Evolutionary conservation across 1,140 invertebrate genomes (phyloP).

Genomic region (Nasonia vitripennis): DNA sequence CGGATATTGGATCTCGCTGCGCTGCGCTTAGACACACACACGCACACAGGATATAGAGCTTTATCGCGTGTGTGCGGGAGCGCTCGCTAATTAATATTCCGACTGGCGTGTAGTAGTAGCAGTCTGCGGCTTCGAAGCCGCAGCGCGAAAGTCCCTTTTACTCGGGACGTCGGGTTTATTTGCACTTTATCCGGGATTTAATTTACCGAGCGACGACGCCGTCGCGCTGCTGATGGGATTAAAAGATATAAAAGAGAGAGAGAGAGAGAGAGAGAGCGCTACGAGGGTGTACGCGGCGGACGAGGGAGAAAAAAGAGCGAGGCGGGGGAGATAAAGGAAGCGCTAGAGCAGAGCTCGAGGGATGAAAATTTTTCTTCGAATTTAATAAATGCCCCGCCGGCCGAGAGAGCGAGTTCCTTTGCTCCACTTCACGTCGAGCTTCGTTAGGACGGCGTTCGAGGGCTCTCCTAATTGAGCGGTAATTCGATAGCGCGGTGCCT

Average conservation of each 20-base stretch:
- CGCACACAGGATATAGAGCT: background rate
- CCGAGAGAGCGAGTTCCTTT: no score
- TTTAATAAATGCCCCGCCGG: constrained; percentile 29
- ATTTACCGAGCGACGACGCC: constrained; percentile 70
- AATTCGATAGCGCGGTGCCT: background rate
- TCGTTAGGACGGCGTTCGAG: background rate
- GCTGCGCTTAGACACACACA: background rate
- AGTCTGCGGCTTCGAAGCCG: constrained; percentile 16
- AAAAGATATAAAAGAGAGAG: constrained; percentile 64
- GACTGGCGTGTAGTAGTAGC: constrained; percentile 20
- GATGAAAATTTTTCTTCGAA: constrained; percentile 36
- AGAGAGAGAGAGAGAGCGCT: constrained; percentile 53
- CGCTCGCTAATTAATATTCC: constrained; percentile 53
- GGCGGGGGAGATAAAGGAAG: background rate
- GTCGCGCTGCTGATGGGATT: constrained; percentile 66
- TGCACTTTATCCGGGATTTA: constrained; percentile 75
- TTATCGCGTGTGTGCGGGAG: background rate
- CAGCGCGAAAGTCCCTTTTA: constrained; percentile 56
- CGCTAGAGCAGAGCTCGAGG: background rate
- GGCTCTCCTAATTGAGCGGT: constrained; percentile 16
- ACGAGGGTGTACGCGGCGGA: constrained; percentile 51
- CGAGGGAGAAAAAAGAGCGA: constrained; percentile 40
- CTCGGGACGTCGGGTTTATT: constrained; percentile 61
- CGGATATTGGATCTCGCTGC: constrained; percentile 19
- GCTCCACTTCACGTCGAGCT: background rate